These are phyloP conservation scores for Brachionus sp. DNA, from an alignment of 1,140 invertebrate genomes.

Conservation along the genomic window DNA sequence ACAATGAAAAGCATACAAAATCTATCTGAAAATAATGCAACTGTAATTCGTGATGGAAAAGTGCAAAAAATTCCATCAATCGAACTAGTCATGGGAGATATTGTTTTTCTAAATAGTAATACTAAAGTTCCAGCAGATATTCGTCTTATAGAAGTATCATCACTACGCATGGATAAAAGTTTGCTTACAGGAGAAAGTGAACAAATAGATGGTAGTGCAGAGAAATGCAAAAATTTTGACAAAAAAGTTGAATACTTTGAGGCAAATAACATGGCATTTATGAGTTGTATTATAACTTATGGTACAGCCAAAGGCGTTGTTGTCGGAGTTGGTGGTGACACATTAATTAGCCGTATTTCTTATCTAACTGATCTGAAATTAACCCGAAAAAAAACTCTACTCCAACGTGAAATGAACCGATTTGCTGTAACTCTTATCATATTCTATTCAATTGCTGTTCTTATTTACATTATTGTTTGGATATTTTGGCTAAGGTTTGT, in stretches of 20 bases:
- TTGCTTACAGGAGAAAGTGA: slow-evolving; percentile 39
- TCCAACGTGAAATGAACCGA: slow-evolving; percentile 96
- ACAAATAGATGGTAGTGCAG: neutral
- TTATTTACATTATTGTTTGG: slow-evolving; percentile 79
- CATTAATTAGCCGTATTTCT: slow-evolving; percentile 96
- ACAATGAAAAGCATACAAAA: slow-evolving; percentile 35
- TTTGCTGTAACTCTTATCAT: slow-evolving; percentile 95
- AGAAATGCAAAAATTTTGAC: slow-evolving; percentile 53
- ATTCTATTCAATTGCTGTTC: slow-evolving; percentile 36
- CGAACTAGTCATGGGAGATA: slow-evolving; percentile 53
- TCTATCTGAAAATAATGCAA: slow-evolving; percentile 67
- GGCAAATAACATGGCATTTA: slow-evolving; percentile 81
- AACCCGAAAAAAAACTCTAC: slow-evolving; percentile 78
- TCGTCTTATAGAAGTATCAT: neutral
- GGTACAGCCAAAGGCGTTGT: slow-evolving; percentile 93
- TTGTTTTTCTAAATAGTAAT: neutral
- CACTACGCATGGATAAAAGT: slow-evolving; percentile 7
- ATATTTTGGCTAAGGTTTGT: slow-evolving; percentile 78
- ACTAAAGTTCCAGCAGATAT: slow-evolving; percentile 42
- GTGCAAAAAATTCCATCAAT: slow-evolving; percentile 72
- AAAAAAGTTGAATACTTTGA: slow-evolving; percentile 12
- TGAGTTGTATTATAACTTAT: slow-evolving; percentile 92
- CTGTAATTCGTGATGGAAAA: slow-evolving; percentile 86
- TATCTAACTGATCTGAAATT: slow-evolving; percentile 75
- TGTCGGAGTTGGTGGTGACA: slow-evolving; percentile 88